A percentile compares a stretch with the other conserved stretches of the same genome.
phyloP scores from a whole-genome alignment of 2,888 invertebrate species.

The Dioctria rufipes region DNA sequence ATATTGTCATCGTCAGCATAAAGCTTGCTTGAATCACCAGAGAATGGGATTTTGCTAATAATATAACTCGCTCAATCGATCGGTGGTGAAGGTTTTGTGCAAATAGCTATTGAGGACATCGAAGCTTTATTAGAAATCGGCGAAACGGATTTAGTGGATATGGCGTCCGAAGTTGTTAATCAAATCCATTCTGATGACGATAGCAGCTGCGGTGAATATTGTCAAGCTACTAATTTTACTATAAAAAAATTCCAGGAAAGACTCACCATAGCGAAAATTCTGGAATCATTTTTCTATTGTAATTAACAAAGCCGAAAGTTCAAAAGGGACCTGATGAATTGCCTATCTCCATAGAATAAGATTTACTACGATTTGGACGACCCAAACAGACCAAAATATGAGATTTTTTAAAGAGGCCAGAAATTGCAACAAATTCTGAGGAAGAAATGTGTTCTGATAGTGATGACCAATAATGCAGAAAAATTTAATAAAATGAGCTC shows the following conservation, averaged over 20 bases:
- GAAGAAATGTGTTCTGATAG: no score
- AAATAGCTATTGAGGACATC: constrained; percentile 46
- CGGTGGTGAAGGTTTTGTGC: constrained; percentile 53
- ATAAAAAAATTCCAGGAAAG: constrained; percentile 8
- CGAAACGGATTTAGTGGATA: no score
- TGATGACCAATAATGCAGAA: no score
- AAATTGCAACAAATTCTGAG: no score
- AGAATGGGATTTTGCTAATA: constrained; percentile 45
- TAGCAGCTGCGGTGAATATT: constrained; percentile 1
- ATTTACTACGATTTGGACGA: no score
- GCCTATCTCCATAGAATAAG: no score
- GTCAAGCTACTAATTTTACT: neutral
- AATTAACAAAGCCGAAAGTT: no score
- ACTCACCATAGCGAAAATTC: neutral
- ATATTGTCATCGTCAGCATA: constrained; percentile 39
- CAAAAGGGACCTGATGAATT: no score
- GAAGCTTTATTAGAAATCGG: constrained; percentile 20
- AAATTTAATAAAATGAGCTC: no score
- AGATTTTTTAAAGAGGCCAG: no score
- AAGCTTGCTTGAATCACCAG: constrained; percentile 49
- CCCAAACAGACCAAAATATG: no score
- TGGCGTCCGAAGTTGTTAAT: constrained; percentile 24
- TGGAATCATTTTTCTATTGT: neutral
- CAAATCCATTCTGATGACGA: neutral
- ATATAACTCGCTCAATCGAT: constrained; percentile 47